A percentile compares a stretch with the other conserved stretches of the same genome.
Conservation (phyloP, 2,888 invertebrate genomes). For the Epirrita christyi region DNA sequence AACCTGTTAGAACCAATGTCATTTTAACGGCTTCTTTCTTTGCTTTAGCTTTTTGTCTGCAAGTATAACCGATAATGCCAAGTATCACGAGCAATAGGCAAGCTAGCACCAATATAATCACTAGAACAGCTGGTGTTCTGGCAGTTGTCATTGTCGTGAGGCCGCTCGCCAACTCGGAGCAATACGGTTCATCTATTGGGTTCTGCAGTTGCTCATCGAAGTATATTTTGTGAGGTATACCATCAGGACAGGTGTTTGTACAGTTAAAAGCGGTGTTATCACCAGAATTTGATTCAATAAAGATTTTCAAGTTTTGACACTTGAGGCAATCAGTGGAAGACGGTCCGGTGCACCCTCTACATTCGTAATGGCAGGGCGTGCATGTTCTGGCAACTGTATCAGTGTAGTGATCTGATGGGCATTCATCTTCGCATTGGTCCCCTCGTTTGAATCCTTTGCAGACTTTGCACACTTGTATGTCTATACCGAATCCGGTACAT, state of each 20-base stretch:
- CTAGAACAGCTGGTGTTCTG: slow-evolving; percentile 72
- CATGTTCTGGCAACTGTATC: slow-evolving; percentile 90
- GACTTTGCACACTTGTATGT: slow-evolving; percentile 93
- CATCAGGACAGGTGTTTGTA: slow-evolving; percentile 91
- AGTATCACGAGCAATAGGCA: slow-evolving; percentile 82
- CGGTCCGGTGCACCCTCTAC: slow-evolving; percentile 93
- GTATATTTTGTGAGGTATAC: slow-evolving; percentile 91
- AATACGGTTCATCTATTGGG: slow-evolving; percentile 91
- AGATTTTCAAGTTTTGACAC: slow-evolving; percentile 92
- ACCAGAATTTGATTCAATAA: slow-evolving; percentile 71
- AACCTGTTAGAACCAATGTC: slow-evolving; percentile 95
- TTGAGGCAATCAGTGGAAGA: slow-evolving; percentile 89
- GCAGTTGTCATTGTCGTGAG: slow-evolving; percentile 64
- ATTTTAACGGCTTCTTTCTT: slow-evolving; percentile 96
- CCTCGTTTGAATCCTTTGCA: slow-evolving; percentile 94
- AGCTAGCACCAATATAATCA: slow-evolving; percentile 83
- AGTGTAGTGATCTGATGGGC: slow-evolving; percentile 93
- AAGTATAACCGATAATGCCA: slow-evolving; percentile 85
- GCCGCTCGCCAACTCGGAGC: slow-evolving; percentile 86
- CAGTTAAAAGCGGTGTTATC: slow-evolving; percentile 92
- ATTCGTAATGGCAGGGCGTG: slow-evolving; percentile 91
- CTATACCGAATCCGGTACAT: slow-evolving; percentile 95
- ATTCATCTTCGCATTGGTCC: slow-evolving; percentile 96
- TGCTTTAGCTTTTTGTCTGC: slow-evolving; percentile 91
- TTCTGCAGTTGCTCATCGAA: slow-evolving; percentile 85